Evolutionary conservation across 2,113 vertebrate species (phyloP), one percentile per base, ranked within the genome.

Genomic region (Sigmodon hispidus): DNA sequence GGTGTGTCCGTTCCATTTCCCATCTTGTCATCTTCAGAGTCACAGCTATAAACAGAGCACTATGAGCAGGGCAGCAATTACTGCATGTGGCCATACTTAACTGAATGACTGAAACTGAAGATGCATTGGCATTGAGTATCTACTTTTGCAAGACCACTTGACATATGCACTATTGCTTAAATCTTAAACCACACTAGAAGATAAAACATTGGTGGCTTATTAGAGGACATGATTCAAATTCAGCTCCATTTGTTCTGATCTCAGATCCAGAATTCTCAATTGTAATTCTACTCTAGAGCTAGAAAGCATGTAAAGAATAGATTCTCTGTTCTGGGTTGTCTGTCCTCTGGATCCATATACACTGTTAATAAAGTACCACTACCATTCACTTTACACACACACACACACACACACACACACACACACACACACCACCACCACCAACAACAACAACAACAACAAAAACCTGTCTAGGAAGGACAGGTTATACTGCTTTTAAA

Each of bases 311-410:
- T 17, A 43, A n/a, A 80, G 21, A 59, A 90, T 83, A 6, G 59
- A 80, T 43, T 72, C 21, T 87, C 73, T 92, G 70, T 48, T 34
- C 22, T 55, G n/a, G 43, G 48, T 84, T 88, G 2, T 65, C 79
- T 93, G 43, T 87, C n/a, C 22, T 4, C 61, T 76, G 24, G 4
- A 48, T 72, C n/a, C 13, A 8, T 48, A 72, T 36, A 24, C 43
- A 75, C n/a, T 92, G 80, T 63, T 85, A 90, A 76, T 79, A 81
- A 94, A 89, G 65, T 87, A 69, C 31, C 36, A 76, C 36, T 90
- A 8, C 34, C 50, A 69, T 72, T 90, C 24, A 81, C 34, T 77
- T 36, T 59, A 95, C 48, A 55, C n/a, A 40, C 16, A 70, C 5
- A 70, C 36, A 65, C n/a, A n/a, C 26, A 69, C 65, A 72, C 29